Evolutionary conservation across 2,113 vertebrate species (phyloP).

Genomic region (Anser brachyrhynchus): DNA sequence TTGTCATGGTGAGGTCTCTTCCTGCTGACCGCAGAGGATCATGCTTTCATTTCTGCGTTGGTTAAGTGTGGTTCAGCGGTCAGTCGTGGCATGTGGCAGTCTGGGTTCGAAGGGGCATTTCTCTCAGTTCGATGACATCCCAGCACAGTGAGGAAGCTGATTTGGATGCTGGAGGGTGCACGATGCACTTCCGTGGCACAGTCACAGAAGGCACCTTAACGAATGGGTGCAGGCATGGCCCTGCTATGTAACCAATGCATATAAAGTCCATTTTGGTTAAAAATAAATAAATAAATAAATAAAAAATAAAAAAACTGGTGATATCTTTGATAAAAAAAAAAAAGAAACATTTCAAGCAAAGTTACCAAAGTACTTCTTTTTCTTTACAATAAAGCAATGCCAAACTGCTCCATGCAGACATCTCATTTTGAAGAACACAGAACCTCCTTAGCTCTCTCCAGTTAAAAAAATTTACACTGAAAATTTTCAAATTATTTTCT

Average conservation of each 20-base stretch:
- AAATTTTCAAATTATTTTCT: neutral
- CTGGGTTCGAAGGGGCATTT: neutral
- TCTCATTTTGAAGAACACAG: neutral
- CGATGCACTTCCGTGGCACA: accelerated
- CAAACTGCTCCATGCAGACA: neutral
- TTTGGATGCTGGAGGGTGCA: neutral
- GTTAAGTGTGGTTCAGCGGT: neutral
- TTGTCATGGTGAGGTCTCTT: neutral
- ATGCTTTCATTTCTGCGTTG: neutral
- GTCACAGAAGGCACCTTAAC: neutral
- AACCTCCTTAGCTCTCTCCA: neutral
- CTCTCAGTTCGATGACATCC: neutral
- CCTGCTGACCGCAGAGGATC: neutral
- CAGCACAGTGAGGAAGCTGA: neutral
- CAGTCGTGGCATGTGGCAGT: neutral
- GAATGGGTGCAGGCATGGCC: accelerated
- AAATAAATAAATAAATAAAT: neutral
- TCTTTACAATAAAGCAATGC: neutral
- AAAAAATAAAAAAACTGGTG: neutral
- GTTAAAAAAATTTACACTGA: neutral
- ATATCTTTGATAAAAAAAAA: neutral
- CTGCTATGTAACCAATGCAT: neutral
- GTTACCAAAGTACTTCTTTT: neutral
- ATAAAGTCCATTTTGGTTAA: neutral
- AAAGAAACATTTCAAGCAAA: neutral